Conservation (phyloP, 2,888 invertebrate genomes). For the Thymelicus sylvestris region DNA sequence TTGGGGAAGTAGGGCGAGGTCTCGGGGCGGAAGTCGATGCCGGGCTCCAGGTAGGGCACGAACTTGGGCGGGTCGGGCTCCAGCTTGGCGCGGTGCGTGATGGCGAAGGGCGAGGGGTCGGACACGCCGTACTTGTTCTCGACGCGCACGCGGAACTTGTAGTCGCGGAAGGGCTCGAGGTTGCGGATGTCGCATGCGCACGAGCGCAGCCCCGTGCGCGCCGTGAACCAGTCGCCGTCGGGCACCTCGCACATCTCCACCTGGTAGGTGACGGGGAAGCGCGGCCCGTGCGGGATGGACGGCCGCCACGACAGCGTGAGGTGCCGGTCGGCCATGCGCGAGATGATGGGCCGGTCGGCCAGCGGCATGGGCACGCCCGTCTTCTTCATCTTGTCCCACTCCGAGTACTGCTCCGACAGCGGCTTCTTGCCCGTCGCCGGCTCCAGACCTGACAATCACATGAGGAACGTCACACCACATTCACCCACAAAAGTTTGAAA, state of each 20-base stretch:
- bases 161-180: slow-evolving; percentile 96
- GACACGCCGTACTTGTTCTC: slow-evolving; percentile 98
- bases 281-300: slow-evolving; percentile 93
- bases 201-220: slow-evolving; percentile 92
- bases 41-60: slow-evolving; percentile 91
- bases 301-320: slow-evolving; percentile 97
- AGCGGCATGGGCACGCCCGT: slow-evolving; percentile 94
- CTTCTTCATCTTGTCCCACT: slow-evolving; percentile 92
- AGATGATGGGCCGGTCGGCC: slow-evolving; percentile 95
- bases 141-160: slow-evolving; percentile 97
- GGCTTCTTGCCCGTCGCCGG: slow-evolving; percentile 86
- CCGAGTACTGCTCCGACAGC: slow-evolving; percentile 91
- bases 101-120: slow-evolving; percentile 96
- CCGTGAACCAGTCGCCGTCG: slow-evolving; percentile 96
- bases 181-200: slow-evolving; percentile 95
- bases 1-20: slow-evolving; percentile 95
- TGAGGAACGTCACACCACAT: too few relatives aligned
- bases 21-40: slow-evolving; percentile 93
- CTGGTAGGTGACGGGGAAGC: slow-evolving; percentile 96
- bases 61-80: slow-evolving; percentile 92
- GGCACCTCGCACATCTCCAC: slow-evolving; percentile 97
- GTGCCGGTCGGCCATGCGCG: slow-evolving; percentile 95
- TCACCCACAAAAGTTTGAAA: too few relatives aligned
- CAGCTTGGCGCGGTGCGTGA: slow-evolving; percentile 91
- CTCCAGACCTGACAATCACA: slow-evolving; percentile 84